These are phyloP conservation scores for Oxystoma pomonae DNA, from an alignment of 2,888 invertebrate species.

Conservation along the genomic window DNA sequence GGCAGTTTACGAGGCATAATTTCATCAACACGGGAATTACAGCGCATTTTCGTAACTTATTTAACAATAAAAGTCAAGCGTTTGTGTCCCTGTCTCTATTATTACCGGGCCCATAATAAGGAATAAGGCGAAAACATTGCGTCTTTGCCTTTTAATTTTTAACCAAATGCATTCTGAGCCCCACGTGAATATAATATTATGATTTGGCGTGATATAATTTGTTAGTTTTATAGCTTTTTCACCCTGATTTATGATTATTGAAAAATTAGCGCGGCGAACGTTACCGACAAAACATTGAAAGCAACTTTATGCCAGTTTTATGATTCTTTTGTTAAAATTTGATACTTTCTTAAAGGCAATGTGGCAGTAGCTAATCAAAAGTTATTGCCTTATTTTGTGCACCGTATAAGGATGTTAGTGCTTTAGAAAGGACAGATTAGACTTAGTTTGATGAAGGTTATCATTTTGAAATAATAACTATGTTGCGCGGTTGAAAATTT, in stretches of 20 bases:
- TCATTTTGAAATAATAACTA: too few species aligned
- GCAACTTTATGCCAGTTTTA: not conserved
- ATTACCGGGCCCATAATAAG: constrained; percentile 29
- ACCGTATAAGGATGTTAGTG: too few species aligned
- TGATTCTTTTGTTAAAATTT: not conserved
- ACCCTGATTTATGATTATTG: constrained; percentile 44
- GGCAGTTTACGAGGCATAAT: constrained; percentile 10
- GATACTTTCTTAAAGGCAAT: not conserved
- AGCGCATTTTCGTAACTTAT: constrained; percentile 33
- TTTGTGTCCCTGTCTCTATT: constrained; percentile 40
- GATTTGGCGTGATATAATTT: constrained; percentile 43
- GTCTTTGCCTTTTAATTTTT: not conserved
- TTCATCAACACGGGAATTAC: constrained; percentile 10
- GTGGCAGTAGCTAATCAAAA: not conserved
- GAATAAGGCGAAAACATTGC: not conserved
- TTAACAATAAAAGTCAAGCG: constrained; percentile 39
- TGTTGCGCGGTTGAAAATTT: too few species aligned
- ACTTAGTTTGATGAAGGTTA: too few species aligned
- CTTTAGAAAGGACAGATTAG: too few species aligned
- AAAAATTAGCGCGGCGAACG: constrained; percentile 34
- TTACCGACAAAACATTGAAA: constrained; percentile 13
- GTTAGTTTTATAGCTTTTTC: constrained; percentile 40
- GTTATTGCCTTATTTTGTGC: too few species aligned
- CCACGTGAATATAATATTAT: constrained; percentile 17
- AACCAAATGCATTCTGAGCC: not conserved